These are phyloP conservation scores for Ephestia elutella DNA, from an alignment of 1,140 invertebrate genomes.

Conservation along the genomic window DNA sequence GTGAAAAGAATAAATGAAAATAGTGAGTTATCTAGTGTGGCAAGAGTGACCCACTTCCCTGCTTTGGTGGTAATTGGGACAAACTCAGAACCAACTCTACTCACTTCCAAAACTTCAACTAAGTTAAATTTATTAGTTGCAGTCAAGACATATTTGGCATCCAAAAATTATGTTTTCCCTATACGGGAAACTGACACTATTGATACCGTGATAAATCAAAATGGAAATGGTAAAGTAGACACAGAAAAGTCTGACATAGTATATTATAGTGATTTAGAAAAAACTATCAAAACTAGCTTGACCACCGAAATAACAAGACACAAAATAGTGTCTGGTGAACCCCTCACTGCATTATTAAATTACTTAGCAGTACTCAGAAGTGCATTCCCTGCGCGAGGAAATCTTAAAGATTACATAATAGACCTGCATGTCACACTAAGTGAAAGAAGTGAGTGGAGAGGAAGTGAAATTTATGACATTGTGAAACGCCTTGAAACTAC, in stretches of 20 bases:
- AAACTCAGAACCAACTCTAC: constrained; percentile 45
- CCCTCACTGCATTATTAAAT: constrained; percentile 81
- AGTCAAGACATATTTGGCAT: constrained; percentile 73
- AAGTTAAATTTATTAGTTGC: constrained; percentile 62
- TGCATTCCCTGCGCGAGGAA: constrained; percentile 83
- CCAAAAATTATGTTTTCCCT: constrained; percentile 61
- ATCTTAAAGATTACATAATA: constrained; percentile 79
- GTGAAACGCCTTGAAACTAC: constrained; percentile 73
- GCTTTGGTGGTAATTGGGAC: constrained; percentile 68
- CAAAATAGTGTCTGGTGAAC: constrained; percentile 80
- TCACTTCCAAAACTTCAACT: constrained; percentile 64
- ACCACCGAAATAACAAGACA: constrained; percentile 85
- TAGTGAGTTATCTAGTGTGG: constrained; percentile 70
- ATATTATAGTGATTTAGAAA: constrained; percentile 91
- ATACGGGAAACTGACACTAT: constrained; percentile 25
- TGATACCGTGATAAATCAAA: constrained; percentile 35
- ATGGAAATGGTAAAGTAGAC: constrained; percentile 51
- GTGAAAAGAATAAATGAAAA: constrained; percentile 75
- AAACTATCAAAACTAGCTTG: constrained; percentile 85
- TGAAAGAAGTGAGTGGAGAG: constrained; percentile 70
- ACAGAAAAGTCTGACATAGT: constrained; percentile 66
- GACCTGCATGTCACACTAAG: constrained; percentile 70
- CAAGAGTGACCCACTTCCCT: constrained; percentile 73
- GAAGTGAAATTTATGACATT: constrained; percentile 75
- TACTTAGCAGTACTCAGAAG: constrained; percentile 82